Evolutionary conservation across 2,888 invertebrate genomes (phyloP), one percentile per base, ranked within the genome.

Genomic region (Myopa tessellatipennis): DNA sequence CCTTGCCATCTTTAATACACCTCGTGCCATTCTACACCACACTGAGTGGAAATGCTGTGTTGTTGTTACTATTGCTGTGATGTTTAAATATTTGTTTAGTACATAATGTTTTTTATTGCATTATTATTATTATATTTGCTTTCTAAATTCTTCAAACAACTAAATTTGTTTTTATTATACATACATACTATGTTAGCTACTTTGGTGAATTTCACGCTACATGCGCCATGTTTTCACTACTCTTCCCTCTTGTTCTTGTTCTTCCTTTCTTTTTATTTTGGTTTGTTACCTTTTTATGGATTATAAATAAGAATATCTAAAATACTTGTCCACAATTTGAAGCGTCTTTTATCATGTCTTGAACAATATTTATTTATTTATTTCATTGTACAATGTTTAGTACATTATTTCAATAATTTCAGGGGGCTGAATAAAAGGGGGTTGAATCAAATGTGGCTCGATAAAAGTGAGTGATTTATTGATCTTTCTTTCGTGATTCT

Each of bases 251-350:
- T 75, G 65, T 55, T 68, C 45, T 60, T 71, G 18, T 7, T 77
- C 61, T 26, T 16, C 74, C 50, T 45, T 70, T 36, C 45, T 58
- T 38, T 68, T 60, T 69, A 38, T 65, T 26, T 40, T 50, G 6
- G 3, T 69, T 26, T 74, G 18, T 55, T 67, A 55, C 8, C 65
- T 79, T 80, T 71, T 80, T 79, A 74, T 88, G 88, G 92, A 92
- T 91, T 91, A 91, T 92, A 92, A 92, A 92, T 92, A 92, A 92
- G 92, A 92, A 92, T 92, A 92, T 92, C 92, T 92, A 92, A 92
- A 92, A 92, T 92, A 92, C 92, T 91, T 87, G 45, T 26, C 26
- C 61, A 61, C 61, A 61, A 61, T n/a, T 6, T 61, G 2, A 61
- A 26, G 5, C 61, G 61, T 10, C n/a, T 34, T 26, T n/a, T 10